Base-by-base conservation (phyloP, 1,140 invertebrate species). In the Brachionus sp. region DNA sequence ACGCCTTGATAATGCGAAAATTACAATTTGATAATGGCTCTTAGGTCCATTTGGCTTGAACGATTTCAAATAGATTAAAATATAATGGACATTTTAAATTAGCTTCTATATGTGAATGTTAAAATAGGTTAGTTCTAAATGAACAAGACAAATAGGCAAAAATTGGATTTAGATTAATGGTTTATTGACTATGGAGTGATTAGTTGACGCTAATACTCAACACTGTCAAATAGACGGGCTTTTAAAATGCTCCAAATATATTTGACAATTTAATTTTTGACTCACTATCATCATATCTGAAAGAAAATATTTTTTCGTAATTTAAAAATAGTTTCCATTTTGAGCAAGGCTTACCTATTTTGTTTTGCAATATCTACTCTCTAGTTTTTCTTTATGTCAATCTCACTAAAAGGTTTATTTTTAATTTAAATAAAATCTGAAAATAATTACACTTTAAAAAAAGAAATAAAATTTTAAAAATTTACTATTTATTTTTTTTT, bases 1-100 rank as follows among this genome's bases (percentile, higher is more conserved):
- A 66, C 64, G 29, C 64, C 64, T 66, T 37, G 64, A 33, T 66
- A 66, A 66, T 33, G 64, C 64, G 29, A 66, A 66, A 66, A 66
- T 35, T 66, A 66, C 64, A 66, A 33, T 66, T 66, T 66, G 9
- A 66, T 66, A 29, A 33, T 66, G 64, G 33, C 64, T 66, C 13
- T 33, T 66, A 33, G 64, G 64, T 33, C 3, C 25, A 66, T 66
- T 66, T 37, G 64, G 25, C 33, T 66, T n/a, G 33, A 37, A 33
- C 25, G 13, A 37, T 33, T 66, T 66, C 25, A 66, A 33, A 37
- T 29, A 66, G 25, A 66, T 33, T 33, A 66, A 66, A 66, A 66
- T 37, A 66, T 37, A 66, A 33, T 66, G 12, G 25, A 33, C 13
- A 66, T 33, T 33, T 33, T 33, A 66, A 66, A 66, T 66, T 66